These are phyloP conservation scores for Pherbina coryleti DNA, from an alignment of 2,888 invertebrate species.

Conservation along the genomic window DNA sequence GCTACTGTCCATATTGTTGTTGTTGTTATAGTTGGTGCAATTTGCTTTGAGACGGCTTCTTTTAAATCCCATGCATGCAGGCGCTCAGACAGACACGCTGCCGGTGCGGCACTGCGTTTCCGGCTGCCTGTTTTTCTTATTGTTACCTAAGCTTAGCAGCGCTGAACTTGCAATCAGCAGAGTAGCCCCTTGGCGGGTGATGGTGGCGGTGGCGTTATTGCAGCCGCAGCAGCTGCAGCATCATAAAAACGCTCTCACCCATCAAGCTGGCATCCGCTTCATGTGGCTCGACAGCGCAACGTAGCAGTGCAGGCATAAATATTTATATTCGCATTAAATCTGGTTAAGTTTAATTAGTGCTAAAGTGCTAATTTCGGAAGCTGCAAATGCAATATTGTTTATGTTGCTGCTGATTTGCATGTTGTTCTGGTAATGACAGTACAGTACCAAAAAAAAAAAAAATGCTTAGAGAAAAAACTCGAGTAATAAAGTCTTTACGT, in stretches of 20 bases:
- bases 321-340: conserved; percentile 39
- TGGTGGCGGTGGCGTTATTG: neutral
- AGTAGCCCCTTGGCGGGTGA: neutral
- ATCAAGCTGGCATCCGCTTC: conserved; percentile 34
- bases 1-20: neutral
- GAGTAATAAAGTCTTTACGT: neutral
- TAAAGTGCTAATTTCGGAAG: conserved; percentile 47
- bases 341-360: conserved; percentile 47
- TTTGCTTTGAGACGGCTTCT: neutral
- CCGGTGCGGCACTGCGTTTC: neutral
- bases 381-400: conserved; percentile 14
- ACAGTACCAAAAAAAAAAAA: conserved; percentile 20
- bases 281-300: neutral
- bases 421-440: conserved; percentile 30
- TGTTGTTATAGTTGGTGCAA: neutral
- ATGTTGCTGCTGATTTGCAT: neutral
- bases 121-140: conserved; percentile 16
- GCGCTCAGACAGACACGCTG: neutral
- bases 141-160: neutral
- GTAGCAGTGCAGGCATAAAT: conserved; percentile 35
- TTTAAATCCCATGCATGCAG: neutral
- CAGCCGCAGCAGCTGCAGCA: neutral
- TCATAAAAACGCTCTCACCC: conserved; percentile 12
- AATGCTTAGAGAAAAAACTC: neutral
- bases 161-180: neutral